Base-by-base conservation (phyloP, 2,888 invertebrate genomes). In the Pheosia gnoma region DNA sequence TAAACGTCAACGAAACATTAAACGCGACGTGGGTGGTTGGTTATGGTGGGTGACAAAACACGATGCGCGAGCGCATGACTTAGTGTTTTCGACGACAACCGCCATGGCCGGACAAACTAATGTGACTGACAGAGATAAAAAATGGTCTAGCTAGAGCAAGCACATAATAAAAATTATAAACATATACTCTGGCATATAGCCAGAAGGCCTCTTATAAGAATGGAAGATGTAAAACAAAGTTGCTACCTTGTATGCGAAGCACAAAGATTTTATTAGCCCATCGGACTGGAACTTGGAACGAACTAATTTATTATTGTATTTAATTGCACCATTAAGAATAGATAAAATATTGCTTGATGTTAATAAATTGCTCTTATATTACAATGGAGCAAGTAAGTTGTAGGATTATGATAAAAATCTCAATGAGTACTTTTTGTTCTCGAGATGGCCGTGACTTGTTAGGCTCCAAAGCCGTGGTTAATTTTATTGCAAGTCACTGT, bases 1-100 rank as follows among this genome's bases (percentile, higher is more conserved):
- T 72, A 70, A 70, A 70, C 62, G 67, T 75, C 68, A 69, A 72
- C 68, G 70, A 69, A 74, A 70, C 62, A 65, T 69, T 70, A 54
- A 55, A 63, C 60, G 68, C 80, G 65, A 75, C 77, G 81, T 81
- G 80, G 88, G 88, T 81, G 87, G 88, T 82, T 67, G 74, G 78
- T 77, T 77, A 77, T 76, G 72, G 76, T 2, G 74, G 78, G 66
- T 61, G 74, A 63, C 11, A 47, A 47, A 10, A 51, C 13, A 51
- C 13, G 11, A 66, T 66, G 78, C 80, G 79, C 78, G 72, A 74
- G 78, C 80, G 84, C 81, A 80, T 79, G 79, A 83, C 77, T 79
- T 80, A 80, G 78, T 76, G 79, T 78, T 75, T 56, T 68, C 70
- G 71, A 65, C 72, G 79, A 78, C 83, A 83, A 80, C 75, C 78